These are phyloP conservation scores for Phenacoccus solenopsis DNA, from an alignment of 1,140 invertebrate genomes.

Conservation along the genomic window DNA sequence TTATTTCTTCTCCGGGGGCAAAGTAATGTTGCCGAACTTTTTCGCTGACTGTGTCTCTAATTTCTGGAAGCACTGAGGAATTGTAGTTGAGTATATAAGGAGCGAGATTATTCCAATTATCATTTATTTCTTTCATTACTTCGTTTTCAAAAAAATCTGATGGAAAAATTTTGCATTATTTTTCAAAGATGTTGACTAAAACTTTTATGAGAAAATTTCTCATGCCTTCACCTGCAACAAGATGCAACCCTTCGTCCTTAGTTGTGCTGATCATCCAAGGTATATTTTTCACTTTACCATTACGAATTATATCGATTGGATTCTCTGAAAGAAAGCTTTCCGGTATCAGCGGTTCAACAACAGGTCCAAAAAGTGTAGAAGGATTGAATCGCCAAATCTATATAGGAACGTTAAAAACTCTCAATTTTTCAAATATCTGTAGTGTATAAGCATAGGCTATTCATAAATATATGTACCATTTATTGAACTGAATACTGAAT, in stretches of 20 bases:
- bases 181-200: too few species aligned
- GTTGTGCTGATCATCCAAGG: constrained; percentile 34
- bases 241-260: constrained; percentile 34
- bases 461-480: background rate
- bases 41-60: constrained; percentile 20
- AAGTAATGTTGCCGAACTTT: constrained; percentile 26
- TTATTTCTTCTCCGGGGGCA: background rate
- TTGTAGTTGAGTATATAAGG: constrained; percentile 28
- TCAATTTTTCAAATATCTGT: background rate
- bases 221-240: constrained; percentile 35
- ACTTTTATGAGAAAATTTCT: too few species aligned
- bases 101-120: constrained; percentile 26
- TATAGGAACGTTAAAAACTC: background rate
- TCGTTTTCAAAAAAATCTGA: constrained; percentile 23
- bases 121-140: constrained; percentile 21
- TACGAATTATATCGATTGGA: constrained; percentile 37
- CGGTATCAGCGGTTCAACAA: constrained; percentile 37
- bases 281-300: constrained; percentile 28
- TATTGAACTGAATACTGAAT: background rate
- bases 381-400: constrained; percentile 42
- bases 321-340: constrained; percentile 42
- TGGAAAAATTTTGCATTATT: too few species aligned
- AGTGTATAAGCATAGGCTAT: background rate
- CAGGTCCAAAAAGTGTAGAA: constrained; percentile 47
- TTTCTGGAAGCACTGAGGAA: constrained; percentile 21